Evolutionary conservation across 2,888 invertebrate species (phyloP), one percentile per base, ranked within the genome.

Genomic region (Endotricha flammealis): DNA sequence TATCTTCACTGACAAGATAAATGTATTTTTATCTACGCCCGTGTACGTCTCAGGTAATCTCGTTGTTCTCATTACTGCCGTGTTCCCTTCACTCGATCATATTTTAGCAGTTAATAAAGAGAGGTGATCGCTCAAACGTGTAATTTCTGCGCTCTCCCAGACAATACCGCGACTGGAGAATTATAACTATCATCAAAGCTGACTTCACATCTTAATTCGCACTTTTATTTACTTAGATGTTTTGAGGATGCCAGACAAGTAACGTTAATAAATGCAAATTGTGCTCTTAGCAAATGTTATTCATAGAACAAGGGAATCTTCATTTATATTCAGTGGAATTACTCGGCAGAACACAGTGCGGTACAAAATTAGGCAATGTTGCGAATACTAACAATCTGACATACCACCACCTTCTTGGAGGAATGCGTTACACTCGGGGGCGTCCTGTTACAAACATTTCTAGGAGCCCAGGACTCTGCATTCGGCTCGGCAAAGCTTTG

Each of bases 311-410:
- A 64, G 69, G 63, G 63, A 57, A 72, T 64, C 63, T 71, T 76
- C 68, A 74, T 80, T 75, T 78, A 75, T 73, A 78, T 78, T 73
- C 75, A 73, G 67, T 53, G 51, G 69, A 70, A 77, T 75, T 71
- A 76, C 65, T 61, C 53, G 50, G 57, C 49, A 63, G 58, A 66
- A 67, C 61, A 70, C 65, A 66, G 61, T 64, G 58, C 59, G 49
- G 50, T 53, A 53, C 41, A 47, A 57, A 67, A 61, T 71, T 67
- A 68, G 64, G 55, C 54, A 60, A 59, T 56, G 58, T 62, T 66
- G 53, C 50, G 53, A 58, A 61, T 59, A 48, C 50, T 53, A 49
- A 44, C 51, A 42, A 44, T 6, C 9, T 11, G 24, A 38, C 41
- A 48, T 41, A 44, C 38, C 36, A 37, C 38, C 36, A 32, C 37